A percentile compares a stretch with the other conserved stretches of the same genome.
These are phyloP conservation scores for Megaleporinus macrocephalus DNA, from an alignment of 2,113 vertebrate genomes.

Conservation along the genomic window DNA sequence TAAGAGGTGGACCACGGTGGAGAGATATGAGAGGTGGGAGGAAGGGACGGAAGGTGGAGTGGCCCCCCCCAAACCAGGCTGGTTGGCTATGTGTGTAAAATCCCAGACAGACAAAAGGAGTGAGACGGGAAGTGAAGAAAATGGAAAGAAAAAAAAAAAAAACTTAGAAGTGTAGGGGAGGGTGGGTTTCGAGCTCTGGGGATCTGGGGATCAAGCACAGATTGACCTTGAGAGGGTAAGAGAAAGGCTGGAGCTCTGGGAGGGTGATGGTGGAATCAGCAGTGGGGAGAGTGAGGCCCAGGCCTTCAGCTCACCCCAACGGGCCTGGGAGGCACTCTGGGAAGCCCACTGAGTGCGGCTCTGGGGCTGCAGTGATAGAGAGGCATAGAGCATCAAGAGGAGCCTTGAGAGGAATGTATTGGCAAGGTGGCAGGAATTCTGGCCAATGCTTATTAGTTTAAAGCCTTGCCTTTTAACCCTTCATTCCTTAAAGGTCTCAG, in stretches of 20 bases:
- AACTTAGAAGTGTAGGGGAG: not conserved
- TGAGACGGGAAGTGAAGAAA: not conserved
- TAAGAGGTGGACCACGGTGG: not conserved
- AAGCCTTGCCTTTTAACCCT: not conserved
- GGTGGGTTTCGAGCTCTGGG: not conserved
- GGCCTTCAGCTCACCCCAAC: constrained; percentile 7
- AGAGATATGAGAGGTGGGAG: constrained; percentile 1
- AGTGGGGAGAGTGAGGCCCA: not conserved
- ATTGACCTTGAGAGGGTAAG: constrained; percentile 18
- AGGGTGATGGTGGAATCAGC: constrained; percentile 1
- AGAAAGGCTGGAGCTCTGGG: not conserved
- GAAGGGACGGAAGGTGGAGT: constrained; percentile 9
- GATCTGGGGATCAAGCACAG: not conserved
- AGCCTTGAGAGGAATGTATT: constrained; percentile 22
- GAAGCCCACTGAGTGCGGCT: constrained; percentile 7
- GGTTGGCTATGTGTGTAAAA: not conserved
- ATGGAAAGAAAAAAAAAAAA: not conserved
- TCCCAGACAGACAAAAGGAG: not conserved
- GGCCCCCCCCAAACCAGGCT: not conserved
- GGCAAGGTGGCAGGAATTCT: constrained; percentile 31
- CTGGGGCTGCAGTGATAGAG: constrained; percentile 16
- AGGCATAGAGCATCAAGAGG: not conserved
- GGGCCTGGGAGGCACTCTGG: constrained; percentile 11
- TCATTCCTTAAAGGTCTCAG: not conserved
- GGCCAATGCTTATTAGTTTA: not conserved